phyloP scores from a whole-genome alignment of 1,140 invertebrate species.

The Melitaea cinxia region DNA sequence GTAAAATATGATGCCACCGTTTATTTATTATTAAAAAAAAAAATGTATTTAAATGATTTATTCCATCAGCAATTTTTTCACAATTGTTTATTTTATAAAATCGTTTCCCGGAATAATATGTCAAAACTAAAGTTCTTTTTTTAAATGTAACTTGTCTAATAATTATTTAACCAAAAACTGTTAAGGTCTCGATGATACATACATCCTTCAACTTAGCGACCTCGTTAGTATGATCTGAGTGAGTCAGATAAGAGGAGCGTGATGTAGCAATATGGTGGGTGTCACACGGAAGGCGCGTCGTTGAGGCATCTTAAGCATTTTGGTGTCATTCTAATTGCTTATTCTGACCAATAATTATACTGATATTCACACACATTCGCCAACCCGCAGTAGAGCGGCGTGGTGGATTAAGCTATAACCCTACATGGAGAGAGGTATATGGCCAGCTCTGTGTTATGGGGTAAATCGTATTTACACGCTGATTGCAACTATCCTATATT shows the following conservation, averaged over 20 bases:
- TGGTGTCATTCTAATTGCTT: neutral
- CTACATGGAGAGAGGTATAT: neutral
- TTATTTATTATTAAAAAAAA: too few species aligned
- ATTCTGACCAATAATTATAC: neutral
- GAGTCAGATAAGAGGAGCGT: slow-evolving; percentile 29
- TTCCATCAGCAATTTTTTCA: too few species aligned
- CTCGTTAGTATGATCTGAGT: slow-evolving; percentile 14
- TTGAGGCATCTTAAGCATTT: slow-evolving; percentile 1
- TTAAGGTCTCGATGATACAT: slow-evolving; percentile 30
- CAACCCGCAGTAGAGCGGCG: too few species aligned
- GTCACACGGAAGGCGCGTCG: slow-evolving; percentile 28
- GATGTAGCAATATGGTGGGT: slow-evolving; percentile 32
- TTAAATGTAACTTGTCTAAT: neutral
- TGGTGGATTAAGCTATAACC: too few species aligned
- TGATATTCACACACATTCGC: neutral
- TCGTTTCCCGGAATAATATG: too few species aligned
- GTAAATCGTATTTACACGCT: too few species aligned
- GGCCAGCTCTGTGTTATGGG: too few species aligned
- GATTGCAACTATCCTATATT: too few species aligned
- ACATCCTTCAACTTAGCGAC: slow-evolving; percentile 14
- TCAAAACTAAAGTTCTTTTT: too few species aligned
- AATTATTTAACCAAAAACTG: neutral
- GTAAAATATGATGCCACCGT: too few species aligned
- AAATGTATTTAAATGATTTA: too few species aligned
- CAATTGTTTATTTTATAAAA: too few species aligned